Base-by-base conservation (phyloP, 2,113 vertebrate species). In the Oostethus manadensis region DNA sequence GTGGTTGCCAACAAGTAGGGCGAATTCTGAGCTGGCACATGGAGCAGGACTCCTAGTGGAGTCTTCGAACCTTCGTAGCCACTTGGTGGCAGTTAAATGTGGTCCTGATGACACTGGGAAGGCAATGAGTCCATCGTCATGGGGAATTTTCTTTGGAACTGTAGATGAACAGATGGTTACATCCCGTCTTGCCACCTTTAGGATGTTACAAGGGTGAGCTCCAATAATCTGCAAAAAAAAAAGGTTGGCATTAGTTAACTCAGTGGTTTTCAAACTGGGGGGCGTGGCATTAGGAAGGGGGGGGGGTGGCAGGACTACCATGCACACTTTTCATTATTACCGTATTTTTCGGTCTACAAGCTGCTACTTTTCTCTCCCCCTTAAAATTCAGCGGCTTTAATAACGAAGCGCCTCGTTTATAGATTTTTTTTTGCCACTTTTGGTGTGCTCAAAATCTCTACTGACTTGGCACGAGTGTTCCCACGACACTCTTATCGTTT, bases 81-180 rank as follows among this genome's bases (percentile, higher is more conserved):
- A 92, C 88, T 86, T 77, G 59, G 42, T 79, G 53, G 42, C 56
- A 42, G 55, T 70, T 58, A 60, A 68, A 69, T 48, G 64, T 40
- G 58, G 60, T 70, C 70, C 89, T 89, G 88, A 87, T 89, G 87
- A 88, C 89, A 91, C 88, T 88, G 79, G 68, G 59, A 81, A 55
- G 62, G 64, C 17, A 49, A 60, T 43, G 74, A 71, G 58, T 75
- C 68, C 71, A 66, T 68, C 54, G 60, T 55, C 70, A 78, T 62
- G 50, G 64, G 68, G 68, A 60, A 60, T 70, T 69, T 54, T 76
- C 67, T 79, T 64, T 84, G 81, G 73, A 71, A 75, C 69, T 58
- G 62, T 13, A 57, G 71, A 73, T 62, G 74, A 77, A 75, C 64
- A 65, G 60, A 54, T 76, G 74, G 42, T 78, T 80, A 77, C 72